Evolutionary conservation across 2,797 vertebrate species (phyloP).

Genomic region (Hephaestus fuliginosus): DNA sequence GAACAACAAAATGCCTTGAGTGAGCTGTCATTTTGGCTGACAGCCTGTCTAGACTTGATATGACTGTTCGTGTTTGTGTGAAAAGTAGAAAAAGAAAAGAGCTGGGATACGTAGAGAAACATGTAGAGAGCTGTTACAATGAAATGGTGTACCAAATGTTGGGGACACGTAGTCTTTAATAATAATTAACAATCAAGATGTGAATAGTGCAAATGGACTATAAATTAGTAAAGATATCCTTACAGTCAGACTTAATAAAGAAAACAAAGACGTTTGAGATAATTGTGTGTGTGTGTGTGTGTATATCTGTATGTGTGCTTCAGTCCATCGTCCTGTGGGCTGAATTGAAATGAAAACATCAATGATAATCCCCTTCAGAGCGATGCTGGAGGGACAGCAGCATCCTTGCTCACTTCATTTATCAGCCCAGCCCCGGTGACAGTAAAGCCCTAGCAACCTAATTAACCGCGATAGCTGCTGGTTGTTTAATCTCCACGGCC

Average conservation of each 20-base stretch:
- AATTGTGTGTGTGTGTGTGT: not conserved
- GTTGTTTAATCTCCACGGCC: constrained; percentile 54
- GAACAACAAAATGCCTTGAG: constrained; percentile 36
- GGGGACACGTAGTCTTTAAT: not conserved
- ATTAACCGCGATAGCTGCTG: constrained; percentile 59
- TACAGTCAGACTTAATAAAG: not conserved
- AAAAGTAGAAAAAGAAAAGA: constrained; percentile 22
- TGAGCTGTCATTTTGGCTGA: constrained; percentile 42
- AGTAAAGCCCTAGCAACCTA: constrained; percentile 60
- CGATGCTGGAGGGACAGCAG: constrained; percentile 27
- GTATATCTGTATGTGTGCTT: not conserved
- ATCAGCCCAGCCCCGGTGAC: constrained; percentile 42
- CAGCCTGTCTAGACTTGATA: constrained; percentile 48
- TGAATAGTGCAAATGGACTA: not conserved
- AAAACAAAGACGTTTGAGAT: constrained; percentile 4
- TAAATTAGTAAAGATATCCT: not conserved
- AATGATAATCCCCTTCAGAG: constrained; percentile 43
- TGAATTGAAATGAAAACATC: constrained; percentile 52
- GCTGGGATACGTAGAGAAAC: too few species aligned
- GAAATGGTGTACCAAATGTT: not conserved
- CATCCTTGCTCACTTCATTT: constrained; percentile 54
- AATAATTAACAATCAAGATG: not conserved
- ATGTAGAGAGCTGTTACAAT: constrained; percentile 4
- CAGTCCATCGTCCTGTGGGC: not conserved
- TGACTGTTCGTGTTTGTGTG: constrained; percentile 22